Conservation (phyloP, 2,113 vertebrate genomes). For the Rhinogobius similis region DNA sequence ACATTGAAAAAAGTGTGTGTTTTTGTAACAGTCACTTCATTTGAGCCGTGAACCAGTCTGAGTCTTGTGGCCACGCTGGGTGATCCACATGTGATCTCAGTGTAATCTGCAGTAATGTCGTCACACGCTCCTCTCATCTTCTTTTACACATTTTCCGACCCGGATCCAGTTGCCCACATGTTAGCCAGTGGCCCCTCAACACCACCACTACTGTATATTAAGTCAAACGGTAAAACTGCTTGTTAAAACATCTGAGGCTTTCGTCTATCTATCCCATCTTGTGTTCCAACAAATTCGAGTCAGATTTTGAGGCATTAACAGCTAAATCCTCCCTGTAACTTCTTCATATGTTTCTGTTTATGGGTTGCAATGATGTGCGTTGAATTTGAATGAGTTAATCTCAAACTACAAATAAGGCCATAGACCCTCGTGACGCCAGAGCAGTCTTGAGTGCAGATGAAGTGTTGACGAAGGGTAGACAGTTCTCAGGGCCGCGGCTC, state of each 20-base stretch:
- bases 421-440: conserved; percentile 46
- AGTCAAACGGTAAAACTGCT: conserved; percentile 57
- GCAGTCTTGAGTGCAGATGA: conserved; percentile 36
- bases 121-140: conserved; percentile 22
- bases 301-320: conserved; percentile 38
- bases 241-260: conserved; percentile 67
- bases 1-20: not conserved
- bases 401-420: conserved; percentile 42
- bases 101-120: conserved; percentile 48
- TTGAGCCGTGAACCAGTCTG: conserved; percentile 2
- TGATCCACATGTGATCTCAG: conserved; percentile 64
- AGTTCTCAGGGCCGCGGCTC: conserved; percentile 57
- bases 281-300: conserved; percentile 45
- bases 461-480: conserved; percentile 51
- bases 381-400: conserved; percentile 57
- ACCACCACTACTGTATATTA: conserved; percentile 61
- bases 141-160: conserved; percentile 64
- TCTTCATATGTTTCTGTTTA: conserved; percentile 51
- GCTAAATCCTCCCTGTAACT: conserved; percentile 36
- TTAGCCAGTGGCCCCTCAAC: conserved; percentile 43
- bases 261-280: conserved; percentile 58
- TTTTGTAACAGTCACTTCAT: not conserved
- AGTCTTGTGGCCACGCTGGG: conserved; percentile 32
- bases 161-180: conserved; percentile 58
- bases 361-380: conserved; percentile 21